Evolutionary conservation across 2,113 vertebrate species (phyloP).

Genomic region (Ammodytes marinus): DNA sequence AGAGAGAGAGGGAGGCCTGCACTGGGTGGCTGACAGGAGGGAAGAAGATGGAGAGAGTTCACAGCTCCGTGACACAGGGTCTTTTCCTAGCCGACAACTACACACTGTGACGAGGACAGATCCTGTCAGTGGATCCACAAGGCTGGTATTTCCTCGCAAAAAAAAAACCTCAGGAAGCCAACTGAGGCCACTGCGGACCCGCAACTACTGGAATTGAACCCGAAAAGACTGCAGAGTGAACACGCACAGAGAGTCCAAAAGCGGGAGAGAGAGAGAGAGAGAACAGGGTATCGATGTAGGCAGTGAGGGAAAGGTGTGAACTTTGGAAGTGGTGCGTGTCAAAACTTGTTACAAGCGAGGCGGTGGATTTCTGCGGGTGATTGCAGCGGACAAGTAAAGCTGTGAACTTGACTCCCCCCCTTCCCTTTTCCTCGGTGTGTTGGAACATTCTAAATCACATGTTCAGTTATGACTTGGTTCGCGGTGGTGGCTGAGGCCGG

Average conservation of each 20-base stretch:
- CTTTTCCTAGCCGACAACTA: constrained; percentile 63
- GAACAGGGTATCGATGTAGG: constrained; percentile 45
- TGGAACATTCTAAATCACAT: constrained; percentile 65
- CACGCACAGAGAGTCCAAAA: constrained; percentile 38
- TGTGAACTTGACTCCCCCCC: constrained; percentile 65
- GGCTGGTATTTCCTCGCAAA: constrained; percentile 75
- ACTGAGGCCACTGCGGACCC: constrained; percentile 64
- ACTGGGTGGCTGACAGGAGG: constrained; percentile 38
- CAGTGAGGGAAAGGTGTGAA: constrained; percentile 70
- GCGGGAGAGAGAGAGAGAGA: constrained; percentile 1
- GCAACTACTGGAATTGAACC: constrained; percentile 75
- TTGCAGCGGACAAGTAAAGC: constrained; percentile 72
- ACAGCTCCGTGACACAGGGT: constrained; percentile 64
- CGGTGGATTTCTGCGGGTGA: constrained; percentile 56
- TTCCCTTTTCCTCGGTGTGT: constrained; percentile 41
- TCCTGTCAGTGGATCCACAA: constrained; percentile 74
- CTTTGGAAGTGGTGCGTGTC: constrained; percentile 69
- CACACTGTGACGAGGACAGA: constrained; percentile 75
- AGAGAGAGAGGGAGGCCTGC: constrained; percentile 38
- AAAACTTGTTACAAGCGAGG: constrained; percentile 58
- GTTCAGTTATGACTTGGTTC: constrained; percentile 51
- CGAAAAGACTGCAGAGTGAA: constrained; percentile 47
- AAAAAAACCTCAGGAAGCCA: constrained; percentile 75
- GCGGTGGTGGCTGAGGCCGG: constrained; percentile 37
- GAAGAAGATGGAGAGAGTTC: constrained; percentile 51